These are phyloP conservation scores for Platanista minor DNA, from an alignment of 2,113 vertebrate genomes.

Conservation along the genomic window DNA sequence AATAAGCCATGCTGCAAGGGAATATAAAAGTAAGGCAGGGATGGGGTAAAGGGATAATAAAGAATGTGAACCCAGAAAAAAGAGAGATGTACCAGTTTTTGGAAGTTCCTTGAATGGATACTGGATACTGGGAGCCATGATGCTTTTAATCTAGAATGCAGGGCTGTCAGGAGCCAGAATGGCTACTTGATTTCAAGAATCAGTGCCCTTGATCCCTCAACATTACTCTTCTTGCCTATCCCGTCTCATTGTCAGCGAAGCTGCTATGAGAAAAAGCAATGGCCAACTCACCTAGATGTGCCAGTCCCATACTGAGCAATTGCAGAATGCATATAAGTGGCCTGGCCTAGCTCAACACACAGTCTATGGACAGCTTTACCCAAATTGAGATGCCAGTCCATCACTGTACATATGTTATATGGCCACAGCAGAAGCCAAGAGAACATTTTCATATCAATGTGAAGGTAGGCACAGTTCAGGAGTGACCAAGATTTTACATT, in stretches of 20 bases:
- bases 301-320: neutral
- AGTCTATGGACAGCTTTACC: neutral
- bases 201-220: too few species aligned
- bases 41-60: neutral
- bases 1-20: neutral
- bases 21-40: neutral
- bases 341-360: neutral
- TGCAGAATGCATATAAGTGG: neutral
- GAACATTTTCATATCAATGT: neutral
- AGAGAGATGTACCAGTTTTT: neutral
- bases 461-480: neutral
- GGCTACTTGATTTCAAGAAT: neutral
- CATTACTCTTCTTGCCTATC: neutral
- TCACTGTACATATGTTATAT: neutral
- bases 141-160: neutral
- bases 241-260: neutral
- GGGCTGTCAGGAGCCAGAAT: neutral
- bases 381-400: neutral
- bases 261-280: neutral
- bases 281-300: neutral
- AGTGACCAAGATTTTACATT: neutral
- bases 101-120: neutral
- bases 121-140: neutral
- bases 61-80: neutral
- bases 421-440: neutral